Evolutionary conservation across 1,140 invertebrate species (phyloP), one percentile per base, ranked within the genome.

Genomic region (Zophobas atratus): DNA sequence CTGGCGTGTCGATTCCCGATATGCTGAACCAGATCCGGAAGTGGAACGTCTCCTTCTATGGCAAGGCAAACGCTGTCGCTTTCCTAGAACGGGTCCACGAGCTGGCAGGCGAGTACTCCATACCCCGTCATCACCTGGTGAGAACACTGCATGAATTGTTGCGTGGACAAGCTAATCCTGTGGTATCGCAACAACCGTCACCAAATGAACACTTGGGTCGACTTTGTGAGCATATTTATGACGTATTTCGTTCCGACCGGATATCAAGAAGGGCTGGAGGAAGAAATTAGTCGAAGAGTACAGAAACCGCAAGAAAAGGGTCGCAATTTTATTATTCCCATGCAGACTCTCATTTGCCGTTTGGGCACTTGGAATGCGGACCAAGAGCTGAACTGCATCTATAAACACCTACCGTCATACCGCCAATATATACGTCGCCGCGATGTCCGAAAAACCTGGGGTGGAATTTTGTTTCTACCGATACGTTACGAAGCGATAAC

Each of bases 391-490:
- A 53, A 53, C 33, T 53, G n/a, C 33, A 1, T 53, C 20, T 53
- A 53, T 33, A 53, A 53, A 53, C 51, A 53, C n/a, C n/a, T 53
- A 6, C 51, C 51, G 20, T n/a, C 20, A 20, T 53, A 53, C n/a
- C 8, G 51, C 20, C 51, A 55, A 76, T 48, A 43, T 41, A 76
- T 41, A 20, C 39, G 34, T 20, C 20, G 20, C 20, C 20, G 20
- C 20, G 20, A 20, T 20, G 20, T 20, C 20, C 20, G 20, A 20
- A 20, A 20, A 20, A 20, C 20, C 20, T 20, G 20, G 20, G 20
- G 20, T 20, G 20, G 20, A 20, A 20, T 20, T 20, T 20, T 20
- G 20, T 20, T 20, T 20, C 20, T 20, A 20, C 20, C 20, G 20
- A 20, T 20, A 20, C 20, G 20, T 20, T 20, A 20, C 20, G 20